Percentiles rank a stretch among this genome's conserved stretches.
Evolutionary conservation across 2,113 vertebrate genomes (phyloP).

Genomic region (Rhineura floridana): DNA sequence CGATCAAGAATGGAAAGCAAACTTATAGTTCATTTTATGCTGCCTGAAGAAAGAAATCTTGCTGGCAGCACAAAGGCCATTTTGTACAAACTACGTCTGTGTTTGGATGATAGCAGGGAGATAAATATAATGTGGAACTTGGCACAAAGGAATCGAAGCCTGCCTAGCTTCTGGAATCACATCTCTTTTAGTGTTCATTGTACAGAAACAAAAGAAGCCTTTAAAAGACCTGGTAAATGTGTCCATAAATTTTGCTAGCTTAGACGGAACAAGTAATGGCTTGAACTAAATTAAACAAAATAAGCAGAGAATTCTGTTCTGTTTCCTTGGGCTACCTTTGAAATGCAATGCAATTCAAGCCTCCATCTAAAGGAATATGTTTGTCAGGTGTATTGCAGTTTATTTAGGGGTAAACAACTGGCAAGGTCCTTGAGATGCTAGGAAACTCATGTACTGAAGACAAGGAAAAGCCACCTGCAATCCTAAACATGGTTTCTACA

Average conservation of each 20-base stretch:
- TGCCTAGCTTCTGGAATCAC: slow-evolving; percentile 62
- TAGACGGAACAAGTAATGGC: slow-evolving; percentile 63
- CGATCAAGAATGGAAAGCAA: slow-evolving; percentile 40
- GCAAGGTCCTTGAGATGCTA: background rate
- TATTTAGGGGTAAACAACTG: slow-evolving; percentile 40
- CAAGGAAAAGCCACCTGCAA: slow-evolving; percentile 22
- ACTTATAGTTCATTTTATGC: slow-evolving; percentile 63
- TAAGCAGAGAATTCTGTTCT: slow-evolving; percentile 64
- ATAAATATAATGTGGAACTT: slow-evolving; percentile 73
- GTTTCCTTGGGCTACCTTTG: slow-evolving; percentile 45
- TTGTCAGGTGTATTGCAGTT: slow-evolving; percentile 32
- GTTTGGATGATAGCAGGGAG: slow-evolving; percentile 70
- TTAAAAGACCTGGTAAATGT: slow-evolving; percentile 69
- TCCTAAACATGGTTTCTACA: background rate
- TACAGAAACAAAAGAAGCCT: slow-evolving; percentile 59
- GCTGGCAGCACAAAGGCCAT: slow-evolving; percentile 48
- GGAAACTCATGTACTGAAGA: slow-evolving; percentile 15
- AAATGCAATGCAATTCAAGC: slow-evolving; percentile 54
- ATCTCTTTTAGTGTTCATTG: slow-evolving; percentile 65
- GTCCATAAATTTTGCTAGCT: slow-evolving; percentile 68
- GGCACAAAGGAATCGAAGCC: slow-evolving; percentile 55
- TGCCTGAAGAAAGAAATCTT: slow-evolving; percentile 56
- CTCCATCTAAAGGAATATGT: slow-evolving; percentile 40
- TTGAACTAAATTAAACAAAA: slow-evolving; percentile 69
- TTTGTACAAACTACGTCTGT: slow-evolving; percentile 66